phyloP scores from a whole-genome alignment of 2,888 invertebrate species.

The Mechanitis mazaeus region DNA sequence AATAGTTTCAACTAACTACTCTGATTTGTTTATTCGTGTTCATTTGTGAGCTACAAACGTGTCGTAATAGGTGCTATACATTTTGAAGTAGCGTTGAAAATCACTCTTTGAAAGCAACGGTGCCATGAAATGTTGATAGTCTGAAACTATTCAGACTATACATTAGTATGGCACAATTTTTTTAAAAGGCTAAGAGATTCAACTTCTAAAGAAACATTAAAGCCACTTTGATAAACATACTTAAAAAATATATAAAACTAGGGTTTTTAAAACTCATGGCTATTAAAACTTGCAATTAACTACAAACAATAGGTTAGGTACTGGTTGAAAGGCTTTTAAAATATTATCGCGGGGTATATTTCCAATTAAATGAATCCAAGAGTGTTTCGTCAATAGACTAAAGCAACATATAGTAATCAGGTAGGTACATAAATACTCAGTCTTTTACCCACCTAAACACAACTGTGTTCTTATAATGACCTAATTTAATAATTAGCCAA shows the following conservation, averaged over 20 bases:
- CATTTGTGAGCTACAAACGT: slow-evolving; percentile 4
- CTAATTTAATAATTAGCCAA: no score
- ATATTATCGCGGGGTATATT: no score
- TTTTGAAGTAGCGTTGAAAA: slow-evolving; percentile 23
- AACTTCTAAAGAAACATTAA: slow-evolving; percentile 6
- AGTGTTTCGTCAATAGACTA: no score
- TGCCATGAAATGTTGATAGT: slow-evolving; percentile 23
- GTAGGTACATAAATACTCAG: no score
- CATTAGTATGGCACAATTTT: slow-evolving; percentile 23
- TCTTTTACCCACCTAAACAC: no score
- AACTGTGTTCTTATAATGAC: no score
- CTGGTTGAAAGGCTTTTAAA: no score
- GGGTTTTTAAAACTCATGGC: neutral
- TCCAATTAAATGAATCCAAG: no score
- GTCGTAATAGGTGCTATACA: slow-evolving; percentile 19
- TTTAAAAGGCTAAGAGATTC: slow-evolving; percentile 18
- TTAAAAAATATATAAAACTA: neutral
- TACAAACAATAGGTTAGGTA: no score
- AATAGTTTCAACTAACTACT: neutral
- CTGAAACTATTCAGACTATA: slow-evolving; percentile 11
- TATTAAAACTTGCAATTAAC: no score
- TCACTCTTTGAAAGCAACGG: slow-evolving; percentile 17
- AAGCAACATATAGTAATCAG: no score
- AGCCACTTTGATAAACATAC: neutral
- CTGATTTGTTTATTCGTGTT: slow-evolving; percentile 4